Conservation (phyloP, 2,888 invertebrate species). For the Seira musarum region DNA sequence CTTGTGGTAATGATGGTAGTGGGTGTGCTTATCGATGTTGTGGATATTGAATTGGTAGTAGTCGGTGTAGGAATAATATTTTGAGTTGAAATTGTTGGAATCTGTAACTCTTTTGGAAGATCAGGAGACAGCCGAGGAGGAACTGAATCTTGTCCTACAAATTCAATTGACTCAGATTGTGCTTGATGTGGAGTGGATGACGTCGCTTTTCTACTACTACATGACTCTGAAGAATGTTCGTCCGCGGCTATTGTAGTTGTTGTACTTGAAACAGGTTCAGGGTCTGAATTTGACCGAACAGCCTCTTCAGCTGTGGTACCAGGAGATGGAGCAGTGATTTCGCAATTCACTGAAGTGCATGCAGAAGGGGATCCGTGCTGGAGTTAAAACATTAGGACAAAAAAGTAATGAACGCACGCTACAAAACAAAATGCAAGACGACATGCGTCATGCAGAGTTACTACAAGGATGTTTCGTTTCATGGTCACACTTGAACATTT, state of each 20-base stretch:
- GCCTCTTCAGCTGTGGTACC: slow-evolving; percentile 40
- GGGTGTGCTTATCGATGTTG: slow-evolving; percentile 31
- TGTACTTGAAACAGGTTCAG: slow-evolving; percentile 34
- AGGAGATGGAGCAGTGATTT: slow-evolving; percentile 27
- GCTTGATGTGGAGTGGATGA: neutral
- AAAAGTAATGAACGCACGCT: neutral
- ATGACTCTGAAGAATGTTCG: neutral
- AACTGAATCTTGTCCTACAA: slow-evolving; percentile 11
- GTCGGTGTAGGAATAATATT: neutral
- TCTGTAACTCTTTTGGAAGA: slow-evolving; percentile 1
- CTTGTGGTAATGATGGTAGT: slow-evolving; percentile 24
- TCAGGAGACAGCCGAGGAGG: slow-evolving; percentile 20
- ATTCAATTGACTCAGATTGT: neutral
- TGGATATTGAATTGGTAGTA: slow-evolving; percentile 15
- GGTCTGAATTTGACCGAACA: slow-evolving; percentile 52
- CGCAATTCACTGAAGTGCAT: slow-evolving; percentile 47
- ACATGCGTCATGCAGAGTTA: slow-evolving; percentile 1
- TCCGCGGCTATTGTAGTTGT: neutral
- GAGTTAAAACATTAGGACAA: slow-evolving; percentile 57
- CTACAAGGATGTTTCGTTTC: too few relatives aligned
- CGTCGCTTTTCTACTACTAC: neutral
- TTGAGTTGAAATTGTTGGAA: slow-evolving; percentile 6
- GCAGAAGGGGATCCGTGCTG: slow-evolving; percentile 59
- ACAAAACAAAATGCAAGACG: neutral
- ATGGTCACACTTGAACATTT: neutral